Percentiles rank a stretch among this genome's conserved stretches.
Conservation (phyloP, 2,888 invertebrate genomes). For the Polydrusus cervinus region DNA sequence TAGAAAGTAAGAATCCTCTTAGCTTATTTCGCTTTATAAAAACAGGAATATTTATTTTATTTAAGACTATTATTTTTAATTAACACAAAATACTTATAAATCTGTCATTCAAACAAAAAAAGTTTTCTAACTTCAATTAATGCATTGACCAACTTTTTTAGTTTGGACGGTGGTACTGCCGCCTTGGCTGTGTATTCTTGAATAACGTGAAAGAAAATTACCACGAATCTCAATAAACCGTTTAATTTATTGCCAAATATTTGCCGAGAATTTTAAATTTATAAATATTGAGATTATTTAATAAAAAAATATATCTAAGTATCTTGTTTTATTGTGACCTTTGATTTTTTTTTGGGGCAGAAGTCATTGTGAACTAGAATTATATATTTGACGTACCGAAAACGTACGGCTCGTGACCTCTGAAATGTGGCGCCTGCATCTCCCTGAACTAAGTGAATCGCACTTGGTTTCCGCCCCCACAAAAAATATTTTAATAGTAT, state of each 20-base stretch:
- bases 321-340: too few species aligned
- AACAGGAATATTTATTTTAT: background rate
- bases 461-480: too few species aligned
- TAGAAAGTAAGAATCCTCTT: too few species aligned
- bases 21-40: background rate
- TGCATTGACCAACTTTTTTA: background rate
- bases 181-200: background rate
- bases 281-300: constrained; percentile 5
- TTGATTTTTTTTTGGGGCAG: too few species aligned
- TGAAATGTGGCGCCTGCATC: too few species aligned
- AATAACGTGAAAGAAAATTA: background rate
- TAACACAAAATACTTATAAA: background rate
- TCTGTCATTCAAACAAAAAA: background rate
- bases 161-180: background rate
- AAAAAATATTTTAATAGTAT: too few species aligned
- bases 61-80: background rate
- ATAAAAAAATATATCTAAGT: background rate
- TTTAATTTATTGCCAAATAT: background rate
- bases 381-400: too few species aligned
- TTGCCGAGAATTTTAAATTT: background rate
- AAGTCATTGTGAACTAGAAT: too few species aligned
- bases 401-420: too few species aligned
- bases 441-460: too few species aligned
- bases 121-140: background rate
- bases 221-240: background rate